These are phyloP conservation scores for Perognathus longimembris DNA, from an alignment of 2,113 vertebrate species.

Conservation along the genomic window DNA sequence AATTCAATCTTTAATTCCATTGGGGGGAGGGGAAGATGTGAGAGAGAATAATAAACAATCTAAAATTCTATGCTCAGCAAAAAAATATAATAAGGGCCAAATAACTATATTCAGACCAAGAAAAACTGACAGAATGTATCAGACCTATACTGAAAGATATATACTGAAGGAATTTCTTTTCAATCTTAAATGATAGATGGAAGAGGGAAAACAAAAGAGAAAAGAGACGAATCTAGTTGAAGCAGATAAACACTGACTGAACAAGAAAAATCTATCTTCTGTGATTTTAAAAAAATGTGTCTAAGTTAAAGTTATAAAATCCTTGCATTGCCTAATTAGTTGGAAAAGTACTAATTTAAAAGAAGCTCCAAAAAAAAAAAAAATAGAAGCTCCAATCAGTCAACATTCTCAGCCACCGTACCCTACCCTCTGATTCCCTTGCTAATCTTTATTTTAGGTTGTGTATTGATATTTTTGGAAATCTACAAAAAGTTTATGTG, in stretches of 20 bases:
- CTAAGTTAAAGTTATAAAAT: conserved; percentile 36
- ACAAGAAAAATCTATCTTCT: neutral
- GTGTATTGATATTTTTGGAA: too few relatives aligned
- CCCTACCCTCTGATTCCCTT: too few relatives aligned
- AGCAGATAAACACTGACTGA: neutral
- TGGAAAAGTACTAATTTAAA: conserved; percentile 57
- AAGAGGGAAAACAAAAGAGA: neutral
- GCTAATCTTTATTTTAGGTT: too few relatives aligned
- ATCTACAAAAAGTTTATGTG: too few relatives aligned
- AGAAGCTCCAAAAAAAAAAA: too few relatives aligned
- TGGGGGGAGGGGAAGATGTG: too few relatives aligned
- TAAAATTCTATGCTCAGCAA: conserved; percentile 37
- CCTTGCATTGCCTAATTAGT: conserved; percentile 2
- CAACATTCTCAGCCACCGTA: too few relatives aligned
- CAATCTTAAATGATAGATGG: neutral
- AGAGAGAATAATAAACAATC: neutral
- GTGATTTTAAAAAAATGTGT: conserved; percentile 30
- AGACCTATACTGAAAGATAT: conserved; percentile 27
- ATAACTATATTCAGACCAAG: neutral
- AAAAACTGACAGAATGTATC: neutral
- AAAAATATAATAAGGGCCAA: conserved; percentile 32
- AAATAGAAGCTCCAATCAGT: too few relatives aligned
- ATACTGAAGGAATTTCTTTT: neutral
- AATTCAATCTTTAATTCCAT: too few relatives aligned
- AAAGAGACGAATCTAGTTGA: neutral